Evolutionary conservation across 2,113 vertebrate species (phyloP).

Genomic region (Crotalus horridus): DNA sequence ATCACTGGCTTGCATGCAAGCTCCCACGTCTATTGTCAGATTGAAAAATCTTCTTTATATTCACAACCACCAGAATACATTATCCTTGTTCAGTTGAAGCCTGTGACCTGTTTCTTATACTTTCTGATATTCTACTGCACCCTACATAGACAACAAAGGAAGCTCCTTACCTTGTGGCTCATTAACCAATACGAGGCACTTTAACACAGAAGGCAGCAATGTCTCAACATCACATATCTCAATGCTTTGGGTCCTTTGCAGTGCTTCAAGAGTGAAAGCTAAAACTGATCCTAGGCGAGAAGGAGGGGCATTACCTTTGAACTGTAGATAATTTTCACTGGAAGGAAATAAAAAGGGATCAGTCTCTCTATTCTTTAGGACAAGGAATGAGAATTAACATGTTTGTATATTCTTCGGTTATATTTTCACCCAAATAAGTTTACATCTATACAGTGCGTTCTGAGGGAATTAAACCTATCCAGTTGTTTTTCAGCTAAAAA

Average conservation of each 20-base stretch:
- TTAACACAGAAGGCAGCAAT: conserved; percentile 78
- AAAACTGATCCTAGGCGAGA: conserved; percentile 79
- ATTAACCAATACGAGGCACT: conserved; percentile 84
- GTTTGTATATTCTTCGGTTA: not conserved
- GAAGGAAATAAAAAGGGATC: conserved; percentile 44
- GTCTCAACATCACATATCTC: conserved; percentile 73
- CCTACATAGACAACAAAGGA: not conserved
- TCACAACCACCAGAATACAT: not conserved
- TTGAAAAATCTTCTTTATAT: not conserved
- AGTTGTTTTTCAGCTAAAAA: not conserved
- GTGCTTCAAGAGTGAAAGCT: conserved; percentile 80
- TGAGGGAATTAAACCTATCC: not conserved
- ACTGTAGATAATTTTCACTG: conserved; percentile 87
- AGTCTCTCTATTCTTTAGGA: not conserved
- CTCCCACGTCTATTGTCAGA: not conserved
- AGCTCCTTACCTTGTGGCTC: conserved; percentile 81
- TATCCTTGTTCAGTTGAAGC: not conserved
- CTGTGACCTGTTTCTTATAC: not conserved
- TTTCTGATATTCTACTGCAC: not conserved
- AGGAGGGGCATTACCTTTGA: conserved; percentile 81
- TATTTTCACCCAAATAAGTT: not conserved
- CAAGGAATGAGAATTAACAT: not conserved
- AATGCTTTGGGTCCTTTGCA: conserved; percentile 71
- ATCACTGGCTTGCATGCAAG: not conserved
- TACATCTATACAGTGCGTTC: not conserved